These are phyloP conservation scores for Caenorhabditis uteleia DNA, from an alignment of 2,888 invertebrate genomes.

Conservation along the genomic window DNA sequence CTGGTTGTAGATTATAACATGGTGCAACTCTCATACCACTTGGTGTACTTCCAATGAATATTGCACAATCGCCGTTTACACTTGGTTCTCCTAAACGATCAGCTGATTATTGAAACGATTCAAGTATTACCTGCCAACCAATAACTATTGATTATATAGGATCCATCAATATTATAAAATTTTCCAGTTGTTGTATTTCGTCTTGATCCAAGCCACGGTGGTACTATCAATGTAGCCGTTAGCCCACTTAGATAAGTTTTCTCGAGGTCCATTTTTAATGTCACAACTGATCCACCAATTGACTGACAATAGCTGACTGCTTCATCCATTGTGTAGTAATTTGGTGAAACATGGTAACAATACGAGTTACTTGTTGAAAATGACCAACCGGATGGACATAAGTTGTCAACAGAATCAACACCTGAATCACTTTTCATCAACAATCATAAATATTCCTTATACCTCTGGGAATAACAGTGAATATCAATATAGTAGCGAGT, in stretches of 20 bases:
- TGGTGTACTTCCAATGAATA: slow-evolving; percentile 4
- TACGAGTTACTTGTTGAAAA: slow-evolving; percentile 18
- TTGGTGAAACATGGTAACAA: slow-evolving; percentile 18
- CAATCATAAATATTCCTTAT: too few species aligned
- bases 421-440: too few species aligned
- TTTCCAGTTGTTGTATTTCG: slow-evolving; percentile 9
- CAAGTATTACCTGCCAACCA: slow-evolving; percentile 22
- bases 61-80: slow-evolving; percentile 24
- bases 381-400: slow-evolving; percentile 20
- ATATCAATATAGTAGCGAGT: too few species aligned
- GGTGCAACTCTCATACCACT: slow-evolving; percentile 22
- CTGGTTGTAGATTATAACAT: slow-evolving; percentile 31
- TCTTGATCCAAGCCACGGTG: slow-evolving; percentile 25
- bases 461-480: too few species aligned
- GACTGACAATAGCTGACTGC: slow-evolving; percentile 14
- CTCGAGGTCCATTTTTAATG: slow-evolving; percentile 5
- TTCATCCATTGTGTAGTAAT: slow-evolving; percentile 13
- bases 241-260: slow-evolving; percentile 6
- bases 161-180: slow-evolving; percentile 17
- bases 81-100: slow-evolving; percentile 13
- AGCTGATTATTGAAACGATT: too few species aligned
- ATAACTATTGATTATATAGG: background rate
- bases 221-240: slow-evolving; percentile 4
- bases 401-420: slow-evolving; percentile 1
- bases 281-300: slow-evolving; percentile 13